Base-by-base conservation (phyloP, 2,797 vertebrate genomes). In the Mormyrus proboscirostris region DNA sequence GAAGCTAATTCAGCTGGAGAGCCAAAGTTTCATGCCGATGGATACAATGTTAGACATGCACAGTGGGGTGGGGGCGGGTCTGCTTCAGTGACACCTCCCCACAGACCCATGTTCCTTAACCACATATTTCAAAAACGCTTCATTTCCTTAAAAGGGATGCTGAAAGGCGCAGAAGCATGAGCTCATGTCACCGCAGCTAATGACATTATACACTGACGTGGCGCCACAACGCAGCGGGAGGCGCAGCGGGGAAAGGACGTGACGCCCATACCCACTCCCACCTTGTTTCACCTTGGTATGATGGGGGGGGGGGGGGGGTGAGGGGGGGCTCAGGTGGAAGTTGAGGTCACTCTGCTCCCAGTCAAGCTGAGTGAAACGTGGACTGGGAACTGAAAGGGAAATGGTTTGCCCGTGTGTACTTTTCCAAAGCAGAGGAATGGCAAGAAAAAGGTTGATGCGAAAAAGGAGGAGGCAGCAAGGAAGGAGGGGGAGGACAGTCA, bases 261-360 rank as follows among this genome's bases (percentile, higher is more conserved):
- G 96, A 96, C 90, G 84, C 88, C 92, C 94, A 96, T 96, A 93
- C 88, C 95, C 95, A 96, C 95, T 92, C 92, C 92, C 95, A 95
- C 95, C 95, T 96, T 96, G 94, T 88, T 91, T 96, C 95, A 95
- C 95, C 95, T 96, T 96, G 94, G 89, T 92, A 93, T 93, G 84
- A 87, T 92, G 93, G 47, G 22, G 55, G 41, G 41, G 55, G 41
- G 41, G 38, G 14, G 38, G 29, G 16, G 22, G 62, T 29, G 25
- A 50, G 79, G 82, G 19, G 57, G 22, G 25, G 47, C 2, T 1
- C 2, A 47, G 41, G 16, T 47, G 7, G 41, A 47, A 22, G 76
- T 41, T 73, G 69, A 73, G 33, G 69, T 73, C 69, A 0, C 69
- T 44, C 73, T 79, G 73, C 16, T 41, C 76, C 76, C 16, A 7